Percentiles rank a stretch among this genome's conserved stretches.
Evolutionary conservation across 2,113 vertebrate species (phyloP).

Genomic region (Capra hircus): DNA sequence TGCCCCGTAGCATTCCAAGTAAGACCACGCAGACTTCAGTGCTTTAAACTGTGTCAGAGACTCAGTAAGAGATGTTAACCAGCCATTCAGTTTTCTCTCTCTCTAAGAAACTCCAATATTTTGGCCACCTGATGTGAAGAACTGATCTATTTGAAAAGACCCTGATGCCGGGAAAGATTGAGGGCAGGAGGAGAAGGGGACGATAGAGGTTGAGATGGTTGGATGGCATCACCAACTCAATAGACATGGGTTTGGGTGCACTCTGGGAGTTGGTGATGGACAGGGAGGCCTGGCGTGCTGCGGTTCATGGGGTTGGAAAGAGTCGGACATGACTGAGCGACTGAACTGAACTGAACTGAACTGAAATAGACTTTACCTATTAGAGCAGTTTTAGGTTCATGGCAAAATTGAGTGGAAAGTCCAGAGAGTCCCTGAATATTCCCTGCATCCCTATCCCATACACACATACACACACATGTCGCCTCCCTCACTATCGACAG

Average conservation of each 20-base stretch:
- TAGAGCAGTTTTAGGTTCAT: not conserved
- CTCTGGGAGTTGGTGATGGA: no score
- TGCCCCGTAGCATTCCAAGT: accelerated
- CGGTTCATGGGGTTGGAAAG: no score
- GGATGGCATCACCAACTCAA: no score
- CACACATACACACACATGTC: not conserved
- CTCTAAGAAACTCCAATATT: no score
- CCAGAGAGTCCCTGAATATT: not conserved
- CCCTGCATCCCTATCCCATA: not conserved
- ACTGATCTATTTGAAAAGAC: no score
- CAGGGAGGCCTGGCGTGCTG: no score
- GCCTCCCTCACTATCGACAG: not conserved
- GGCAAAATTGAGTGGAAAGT: not conserved
- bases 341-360: not conserved
- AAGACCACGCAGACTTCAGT: not conserved
- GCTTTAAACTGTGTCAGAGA: not conserved
- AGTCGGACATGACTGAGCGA: accelerated
- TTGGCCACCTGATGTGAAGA: no score
- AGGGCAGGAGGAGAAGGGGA: no score
- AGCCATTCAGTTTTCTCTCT: not conserved
- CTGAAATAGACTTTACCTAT: not conserved
- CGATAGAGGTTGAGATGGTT: no score
- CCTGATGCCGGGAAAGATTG: no score
- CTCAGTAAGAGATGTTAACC: no score
- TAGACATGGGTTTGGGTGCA: no score